Conservation (phyloP, 53 echinoderm and acorn worm species). For the Arbacia lixula region DNA sequence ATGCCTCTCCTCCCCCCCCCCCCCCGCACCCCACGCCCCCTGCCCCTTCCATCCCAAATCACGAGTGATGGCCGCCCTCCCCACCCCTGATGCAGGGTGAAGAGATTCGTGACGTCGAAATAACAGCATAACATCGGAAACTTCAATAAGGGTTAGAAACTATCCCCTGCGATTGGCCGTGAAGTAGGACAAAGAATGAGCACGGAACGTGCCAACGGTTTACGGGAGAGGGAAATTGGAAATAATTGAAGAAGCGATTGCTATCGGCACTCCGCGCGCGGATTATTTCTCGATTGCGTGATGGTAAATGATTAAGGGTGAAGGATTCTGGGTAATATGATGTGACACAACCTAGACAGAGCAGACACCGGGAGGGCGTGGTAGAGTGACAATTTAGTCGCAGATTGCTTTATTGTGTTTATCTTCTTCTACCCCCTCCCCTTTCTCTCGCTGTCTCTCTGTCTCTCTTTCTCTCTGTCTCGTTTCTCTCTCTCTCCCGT, state of each 20-base stretch:
- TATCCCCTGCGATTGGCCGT: background rate
- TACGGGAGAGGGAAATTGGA: constrained; percentile 17
- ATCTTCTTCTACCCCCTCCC: background rate
- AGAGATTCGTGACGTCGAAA: constrained; percentile 9
- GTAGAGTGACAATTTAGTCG: background rate
- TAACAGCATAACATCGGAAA: background rate
- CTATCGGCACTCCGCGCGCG: background rate
- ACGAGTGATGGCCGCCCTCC: too few species aligned
- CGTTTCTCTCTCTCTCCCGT: background rate
- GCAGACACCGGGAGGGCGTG: constrained; percentile 6
- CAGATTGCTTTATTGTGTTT: background rate
- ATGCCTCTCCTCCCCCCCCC: too few species aligned
- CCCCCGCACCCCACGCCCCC: too few species aligned
- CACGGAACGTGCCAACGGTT: background rate
- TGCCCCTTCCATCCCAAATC: too few species aligned
- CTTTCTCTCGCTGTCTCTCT: too few species aligned
- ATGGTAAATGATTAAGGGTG: constrained; percentile 10
- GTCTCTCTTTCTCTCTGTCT: background rate
- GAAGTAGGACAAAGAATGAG: too few species aligned
- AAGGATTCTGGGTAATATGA: background rate
- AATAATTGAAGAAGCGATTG: constrained; percentile 26
- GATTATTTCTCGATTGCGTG: constrained; percentile 30
- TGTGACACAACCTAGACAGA: constrained; percentile 15
- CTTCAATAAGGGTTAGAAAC: background rate
- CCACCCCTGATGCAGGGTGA: too few species aligned